These are phyloP conservation scores for Numenius phaeopus DNA, from an alignment of 2,797 vertebrate species.

Conservation along the genomic window DNA sequence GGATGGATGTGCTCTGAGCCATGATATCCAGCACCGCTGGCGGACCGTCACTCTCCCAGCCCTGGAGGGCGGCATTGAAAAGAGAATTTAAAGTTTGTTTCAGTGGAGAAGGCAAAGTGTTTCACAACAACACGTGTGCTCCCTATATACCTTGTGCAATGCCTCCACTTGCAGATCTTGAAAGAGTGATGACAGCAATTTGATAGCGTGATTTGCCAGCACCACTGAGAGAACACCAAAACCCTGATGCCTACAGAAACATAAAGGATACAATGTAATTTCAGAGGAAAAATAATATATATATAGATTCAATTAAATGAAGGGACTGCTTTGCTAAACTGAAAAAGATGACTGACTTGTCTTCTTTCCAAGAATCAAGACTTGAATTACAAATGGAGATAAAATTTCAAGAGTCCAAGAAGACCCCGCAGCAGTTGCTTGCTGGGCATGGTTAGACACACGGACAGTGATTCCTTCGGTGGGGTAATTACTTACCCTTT, in stretches of 20 bases:
- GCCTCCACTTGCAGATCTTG: conserved; percentile 98
- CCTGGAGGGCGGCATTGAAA: conserved; percentile 67
- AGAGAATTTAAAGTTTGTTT: not conserved
- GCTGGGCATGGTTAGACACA: not conserved
- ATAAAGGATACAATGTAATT: not conserved
- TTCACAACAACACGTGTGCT: accelerated
- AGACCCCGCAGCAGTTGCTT: accelerated
- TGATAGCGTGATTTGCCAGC: conserved; percentile 96
- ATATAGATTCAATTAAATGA: not conserved
- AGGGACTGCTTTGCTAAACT: not conserved
- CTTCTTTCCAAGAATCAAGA: not conserved
- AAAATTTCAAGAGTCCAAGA: not conserved
- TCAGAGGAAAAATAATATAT: not conserved
- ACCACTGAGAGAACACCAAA: conserved; percentile 97
- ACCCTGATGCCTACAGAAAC: conserved; percentile 90
- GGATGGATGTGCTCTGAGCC: conserved; percentile 98
- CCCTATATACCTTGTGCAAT: conserved; percentile 87
- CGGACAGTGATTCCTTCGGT: accelerated
- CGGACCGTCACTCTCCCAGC: conserved; percentile 92
- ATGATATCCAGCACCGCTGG: conserved; percentile 95
- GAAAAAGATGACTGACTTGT: not conserved
- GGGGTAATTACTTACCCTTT: conserved; percentile 88
- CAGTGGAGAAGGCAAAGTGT: not conserved
- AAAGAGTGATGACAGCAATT: conserved; percentile 94
- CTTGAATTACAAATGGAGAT: not conserved